phyloP scores from a whole-genome alignment of 2,888 invertebrate species.

The Branchellion lobata region DNA sequence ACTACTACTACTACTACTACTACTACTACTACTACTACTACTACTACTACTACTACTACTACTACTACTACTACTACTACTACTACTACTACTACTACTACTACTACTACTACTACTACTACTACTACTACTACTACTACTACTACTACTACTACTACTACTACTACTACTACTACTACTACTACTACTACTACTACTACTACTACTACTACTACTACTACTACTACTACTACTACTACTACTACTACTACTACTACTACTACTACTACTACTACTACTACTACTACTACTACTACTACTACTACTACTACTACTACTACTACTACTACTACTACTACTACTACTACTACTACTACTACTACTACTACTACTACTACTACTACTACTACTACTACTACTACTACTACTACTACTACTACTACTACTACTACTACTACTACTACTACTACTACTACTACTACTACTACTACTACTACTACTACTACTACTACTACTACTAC shows the following conservation, averaged over 20 bases:
- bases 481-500: too few species aligned
- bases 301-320: neutral
- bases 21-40: neutral
- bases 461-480: too few species aligned
- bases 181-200: slow-evolving; percentile 33
- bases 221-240: neutral
- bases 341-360: neutral
- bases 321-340: neutral
- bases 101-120: neutral
- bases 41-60: slow-evolving; percentile 9
- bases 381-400: too few species aligned
- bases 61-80: slow-evolving; percentile 9
- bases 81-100: slow-evolving; percentile 9
- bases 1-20: neutral
- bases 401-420: too few species aligned
- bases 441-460: too few species aligned
- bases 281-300: neutral
- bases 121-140: neutral
- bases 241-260: neutral
- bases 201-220: slow-evolving; percentile 1
- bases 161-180: slow-evolving; percentile 33
- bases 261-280: slow-evolving; percentile 1
- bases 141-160: slow-evolving; percentile 33
- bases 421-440: too few species aligned
- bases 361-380: too few species aligned